Percentiles rank a stretch among this genome's conserved stretches.
phyloP scores from a whole-genome alignment of 2,797 vertebrate species.

The Coilia nasus region DNA sequence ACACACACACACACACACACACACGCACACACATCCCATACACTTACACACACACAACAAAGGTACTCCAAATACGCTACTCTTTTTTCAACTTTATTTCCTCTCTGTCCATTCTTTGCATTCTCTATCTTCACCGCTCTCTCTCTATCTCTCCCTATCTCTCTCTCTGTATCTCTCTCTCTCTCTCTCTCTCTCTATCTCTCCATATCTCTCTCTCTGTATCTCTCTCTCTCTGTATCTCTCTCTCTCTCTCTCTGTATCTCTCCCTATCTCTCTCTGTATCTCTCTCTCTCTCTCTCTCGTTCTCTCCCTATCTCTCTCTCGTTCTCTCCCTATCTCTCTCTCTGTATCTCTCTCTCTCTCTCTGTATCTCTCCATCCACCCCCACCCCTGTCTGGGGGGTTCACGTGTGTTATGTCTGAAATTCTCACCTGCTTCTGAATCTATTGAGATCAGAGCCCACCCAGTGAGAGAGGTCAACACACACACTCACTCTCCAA shows the following conservation, averaged over 20 bases:
- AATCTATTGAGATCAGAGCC: not conserved
- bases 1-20: too few species aligned
- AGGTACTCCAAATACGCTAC: too few species aligned
- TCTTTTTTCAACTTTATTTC: too few species aligned
- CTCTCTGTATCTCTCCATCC: not conserved
- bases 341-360: not conserved
- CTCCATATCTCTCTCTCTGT: not conserved
- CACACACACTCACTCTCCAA: not conserved
- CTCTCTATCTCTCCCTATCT: too few species aligned
- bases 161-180: too few species aligned
- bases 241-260: constrained; percentile 3
- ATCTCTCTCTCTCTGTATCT: too few species aligned
- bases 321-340: not conserved
- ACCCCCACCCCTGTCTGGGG: not conserved
- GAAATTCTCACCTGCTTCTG: constrained; percentile 4
- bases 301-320: constrained; percentile 30
- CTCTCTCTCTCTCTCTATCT: too few species aligned
- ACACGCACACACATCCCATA: too few species aligned
- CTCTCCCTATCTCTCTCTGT: not conserved
- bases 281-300: not conserved
- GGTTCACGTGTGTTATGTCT: not conserved
- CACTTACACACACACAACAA: too few species aligned
- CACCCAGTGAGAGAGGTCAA: constrained; percentile 3
- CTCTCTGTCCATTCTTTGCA: too few species aligned
- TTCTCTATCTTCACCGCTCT: not conserved